phyloP scores from a whole-genome alignment of 2,888 invertebrate genomes.

The Tachina lurida region DNA sequence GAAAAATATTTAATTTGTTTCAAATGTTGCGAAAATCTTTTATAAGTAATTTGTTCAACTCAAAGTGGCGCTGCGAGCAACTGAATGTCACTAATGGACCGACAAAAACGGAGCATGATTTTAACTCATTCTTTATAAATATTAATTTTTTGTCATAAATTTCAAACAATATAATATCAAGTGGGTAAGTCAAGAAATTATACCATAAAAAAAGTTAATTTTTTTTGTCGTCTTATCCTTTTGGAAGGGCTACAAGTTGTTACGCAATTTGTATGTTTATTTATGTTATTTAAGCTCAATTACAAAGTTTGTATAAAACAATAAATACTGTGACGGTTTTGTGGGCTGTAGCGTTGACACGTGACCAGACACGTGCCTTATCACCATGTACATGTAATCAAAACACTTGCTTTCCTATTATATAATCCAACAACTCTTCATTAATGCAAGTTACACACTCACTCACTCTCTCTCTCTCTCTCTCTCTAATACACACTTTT shows the following conservation, averaged over 20 bases:
- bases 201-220: background rate
- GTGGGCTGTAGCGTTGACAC: constrained; percentile 76
- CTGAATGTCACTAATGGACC: constrained; percentile 31
- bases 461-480: background rate
- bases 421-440: constrained; percentile 27
- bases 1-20: constrained; percentile 1
- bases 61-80: background rate
- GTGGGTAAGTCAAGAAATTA: constrained; percentile 6
- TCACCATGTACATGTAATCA: constrained; percentile 63
- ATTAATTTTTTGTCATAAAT: constrained; percentile 26
- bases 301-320: constrained; percentile 69
- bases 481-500: background rate
- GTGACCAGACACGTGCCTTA: constrained; percentile 79
- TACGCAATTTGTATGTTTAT: constrained; percentile 61
- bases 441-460: background rate
- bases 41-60: constrained; percentile 64
- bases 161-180: constrained; percentile 6
- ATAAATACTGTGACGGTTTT: constrained; percentile 73
- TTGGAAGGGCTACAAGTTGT: constrained; percentile 28
- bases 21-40: constrained; percentile 33
- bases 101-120: constrained; percentile 16
- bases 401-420: constrained; percentile 55
- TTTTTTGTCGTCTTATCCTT: background rate
- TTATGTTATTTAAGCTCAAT: constrained; percentile 76
- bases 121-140: background rate